Base-by-base conservation (phyloP, 2,113 vertebrate genomes). In the Ciconia stormi region DNA sequence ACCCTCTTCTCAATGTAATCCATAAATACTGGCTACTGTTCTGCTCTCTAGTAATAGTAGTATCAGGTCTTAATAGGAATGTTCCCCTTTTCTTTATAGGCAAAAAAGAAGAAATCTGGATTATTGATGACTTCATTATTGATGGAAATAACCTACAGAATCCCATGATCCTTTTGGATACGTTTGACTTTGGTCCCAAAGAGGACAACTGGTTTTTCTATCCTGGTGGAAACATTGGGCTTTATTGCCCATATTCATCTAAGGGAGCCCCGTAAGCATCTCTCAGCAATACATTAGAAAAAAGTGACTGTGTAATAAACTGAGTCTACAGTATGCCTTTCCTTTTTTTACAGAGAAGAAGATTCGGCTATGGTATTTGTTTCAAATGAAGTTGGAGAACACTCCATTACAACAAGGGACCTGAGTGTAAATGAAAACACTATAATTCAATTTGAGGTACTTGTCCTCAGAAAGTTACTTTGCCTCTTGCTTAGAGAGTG, bases 51-150 rank as follows among this genome's bases (percentile, higher is more conserved):
- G 58, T 59, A 94, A 25, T 50, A 38, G 19, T 58, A 38, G 32
- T 38, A 11, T 38, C 56, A 46, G 5, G 8, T 92, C 36, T 87
- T 95, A 96, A 97, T 72, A 90, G 29, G 26, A 88, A 95, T 47
- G 22, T 86, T 92, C 87, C 13, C 11, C 77, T 92, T 97, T 84
- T 96, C 69, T 79, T 89, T 94, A 38, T 93, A 99, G 99, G 99
- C 91, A 99, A 99, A 96, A 99, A 99, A 97, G 99, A 99, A 97
- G 99, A 99, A 96, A 99, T 99, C 77, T 99, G 99, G 99, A 99
- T 99, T 93, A 98, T 99, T 81, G 99, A 99, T 98, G 98, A 99
- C 96, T 99, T 99, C 96, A 99, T 99, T 92, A 99, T 99, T 65
- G 99, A 99, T 88, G 99, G 99, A 79, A 99, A 99, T 97, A 99